Evolutionary conservation across 2,888 invertebrate species (phyloP).

Genomic region (Autographa pulchrina): DNA sequence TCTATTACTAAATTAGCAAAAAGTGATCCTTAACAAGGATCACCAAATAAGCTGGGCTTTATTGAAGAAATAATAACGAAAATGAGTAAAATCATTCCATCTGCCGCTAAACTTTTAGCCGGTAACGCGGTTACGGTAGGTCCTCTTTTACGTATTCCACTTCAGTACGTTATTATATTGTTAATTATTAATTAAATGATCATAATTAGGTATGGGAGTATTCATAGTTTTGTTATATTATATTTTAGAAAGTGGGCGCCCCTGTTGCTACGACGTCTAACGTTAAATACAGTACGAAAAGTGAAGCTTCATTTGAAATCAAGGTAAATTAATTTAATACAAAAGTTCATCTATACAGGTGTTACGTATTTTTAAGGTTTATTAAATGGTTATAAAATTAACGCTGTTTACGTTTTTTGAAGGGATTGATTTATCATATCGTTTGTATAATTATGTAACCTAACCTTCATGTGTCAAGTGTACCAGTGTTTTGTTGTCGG

Average conservation of each 20-base stretch:
- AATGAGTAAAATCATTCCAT: constrained; percentile 84
- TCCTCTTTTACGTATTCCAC: constrained; percentile 41
- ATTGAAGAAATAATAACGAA: constrained; percentile 71
- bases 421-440: constrained; percentile 15
- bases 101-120: constrained; percentile 77
- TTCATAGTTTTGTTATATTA: constrained; percentile 22
- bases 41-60: constrained; percentile 80
- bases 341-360: constrained; percentile 11
- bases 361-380: not conserved
- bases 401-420: constrained; percentile 21
- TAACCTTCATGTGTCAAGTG: constrained; percentile 85
- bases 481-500: constrained; percentile 61
- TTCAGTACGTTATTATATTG: constrained; percentile 11
- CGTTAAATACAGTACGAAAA: constrained; percentile 89
- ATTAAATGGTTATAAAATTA: not conserved
- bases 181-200: constrained; percentile 13
- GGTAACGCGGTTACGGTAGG: constrained; percentile 77
- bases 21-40: constrained; percentile 71
- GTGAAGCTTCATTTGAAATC: constrained; percentile 91
- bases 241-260: constrained; percentile 80
- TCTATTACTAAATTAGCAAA: constrained; percentile 28
- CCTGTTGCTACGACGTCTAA: constrained; percentile 78
- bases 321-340: constrained; percentile 75
- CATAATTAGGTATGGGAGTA: not conserved
- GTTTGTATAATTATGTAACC: constrained; percentile 80